These are phyloP conservation scores for Lycorma delicatula DNA, from an alignment of 1,140 invertebrate species.

Conservation along the genomic window DNA sequence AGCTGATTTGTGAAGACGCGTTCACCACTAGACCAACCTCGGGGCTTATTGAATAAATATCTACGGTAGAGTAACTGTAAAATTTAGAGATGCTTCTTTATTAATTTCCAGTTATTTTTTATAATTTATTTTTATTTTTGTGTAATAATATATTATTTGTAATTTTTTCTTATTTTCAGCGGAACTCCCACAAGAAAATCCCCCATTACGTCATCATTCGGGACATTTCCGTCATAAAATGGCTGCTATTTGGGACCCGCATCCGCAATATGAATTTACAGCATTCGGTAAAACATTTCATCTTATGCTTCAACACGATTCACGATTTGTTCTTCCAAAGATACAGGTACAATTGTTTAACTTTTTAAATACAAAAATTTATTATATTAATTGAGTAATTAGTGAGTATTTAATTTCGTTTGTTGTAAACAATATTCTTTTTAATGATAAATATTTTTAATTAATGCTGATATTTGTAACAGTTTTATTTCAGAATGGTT, in stretches of 20 bases:
- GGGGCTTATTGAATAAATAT: too few relatives aligned
- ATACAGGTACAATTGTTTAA: slow-evolving; percentile 38
- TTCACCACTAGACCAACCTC: too few relatives aligned
- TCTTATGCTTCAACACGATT: slow-evolving; percentile 46
- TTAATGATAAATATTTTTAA: too few relatives aligned
- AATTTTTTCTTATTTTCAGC: neutral
- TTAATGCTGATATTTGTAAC: too few relatives aligned
- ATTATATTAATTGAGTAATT: too few relatives aligned
- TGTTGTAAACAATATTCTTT: too few relatives aligned
- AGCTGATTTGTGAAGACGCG: neutral
- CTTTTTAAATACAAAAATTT: too few relatives aligned
- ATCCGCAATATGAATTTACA: slow-evolving; percentile 57
- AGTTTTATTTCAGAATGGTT: too few relatives aligned
- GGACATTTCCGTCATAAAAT: slow-evolving; percentile 53
- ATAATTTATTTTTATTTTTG: neutral
- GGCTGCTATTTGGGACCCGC: slow-evolving; percentile 59
- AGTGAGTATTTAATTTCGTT: too few relatives aligned
- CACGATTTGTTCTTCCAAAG: slow-evolving; percentile 45
- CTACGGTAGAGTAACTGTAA: too few relatives aligned
- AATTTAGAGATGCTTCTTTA: too few relatives aligned
- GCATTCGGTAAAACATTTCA: slow-evolving; percentile 50
- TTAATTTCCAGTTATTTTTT: neutral
- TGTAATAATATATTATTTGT: neutral
- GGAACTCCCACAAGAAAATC: slow-evolving; percentile 9
- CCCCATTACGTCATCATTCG: slow-evolving; percentile 40